Evolutionary conservation across 64 coral and sea anemone species (phyloP), one percentile per base, ranked within the genome.

Genomic region (Acropora tenuis): DNA sequence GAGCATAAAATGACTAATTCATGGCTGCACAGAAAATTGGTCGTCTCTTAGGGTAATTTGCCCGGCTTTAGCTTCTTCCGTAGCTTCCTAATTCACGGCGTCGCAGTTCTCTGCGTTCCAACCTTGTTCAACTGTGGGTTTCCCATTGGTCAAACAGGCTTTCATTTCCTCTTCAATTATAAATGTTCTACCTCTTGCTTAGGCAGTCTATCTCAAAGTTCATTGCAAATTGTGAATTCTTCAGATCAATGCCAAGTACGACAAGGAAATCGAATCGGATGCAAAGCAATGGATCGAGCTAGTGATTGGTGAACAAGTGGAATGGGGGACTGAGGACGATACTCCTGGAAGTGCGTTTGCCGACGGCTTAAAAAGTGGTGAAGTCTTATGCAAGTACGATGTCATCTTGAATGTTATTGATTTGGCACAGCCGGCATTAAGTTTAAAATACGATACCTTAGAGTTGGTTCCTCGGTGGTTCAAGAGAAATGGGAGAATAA

Each of bases 301-400:
- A 44, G 90, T 92, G 1, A 18, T 92, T 20, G 90, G n/a, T 17
- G 90, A 92, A 41, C 45, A 60, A 2, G 82, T 85, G 8, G 75
- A 77, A 9, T 74, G 90, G 60, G 90, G 82, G 57, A 50, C 50
- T 43, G 46, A 18, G 8, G 90, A 77, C 12, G 74, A 53, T 48
- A 3, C n/a, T 30, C 82, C 82, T 9, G 90, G 90, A 71, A 30
- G 84, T 47, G 65, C 12, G 2, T 92, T 92, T 87, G 90, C 90
- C 6, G 72, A 92, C 17, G 81, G 44, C 47, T 53, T 92, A 52
- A 86, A 69, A 52, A 74, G 48, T 40, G 90, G 90, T 4, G 82
- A 86, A 43, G 76, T 92, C 45, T 83, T 92, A 17, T 92, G 90
- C 90, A 86, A 92, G 90, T 92, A 92, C 50, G 90, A 55, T 4